Evolutionary conservation across 1,140 invertebrate genomes (phyloP).

Genomic region (Temnothorax nylanderi): DNA sequence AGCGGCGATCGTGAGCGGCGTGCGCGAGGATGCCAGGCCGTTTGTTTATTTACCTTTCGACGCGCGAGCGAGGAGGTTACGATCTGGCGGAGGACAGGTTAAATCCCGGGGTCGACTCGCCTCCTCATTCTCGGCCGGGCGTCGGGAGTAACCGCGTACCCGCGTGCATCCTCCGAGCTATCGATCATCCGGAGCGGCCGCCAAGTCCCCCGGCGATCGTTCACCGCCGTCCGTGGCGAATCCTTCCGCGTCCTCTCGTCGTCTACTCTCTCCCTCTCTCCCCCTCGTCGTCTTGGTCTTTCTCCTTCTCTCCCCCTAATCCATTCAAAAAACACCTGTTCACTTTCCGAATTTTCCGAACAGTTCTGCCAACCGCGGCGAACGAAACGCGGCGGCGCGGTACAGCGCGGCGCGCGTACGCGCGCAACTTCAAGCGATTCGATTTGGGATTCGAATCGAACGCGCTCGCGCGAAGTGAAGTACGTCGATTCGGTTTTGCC

Average conservation of each 20-base stretch:
- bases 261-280: conserved; percentile 58
- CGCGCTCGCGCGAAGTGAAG: no score
- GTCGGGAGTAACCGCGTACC: conserved; percentile 37
- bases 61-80: conserved; percentile 34
- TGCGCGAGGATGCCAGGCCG: neutral
- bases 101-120: conserved; percentile 59
- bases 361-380: conserved; percentile 85
- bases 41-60: conserved; percentile 72
- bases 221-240: conserved; percentile 66
- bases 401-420: neutral
- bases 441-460: neutral
- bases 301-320: conserved; percentile 74
- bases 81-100: conserved; percentile 33
- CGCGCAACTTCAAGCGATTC: conserved; percentile 69
- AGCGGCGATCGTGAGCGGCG: neutral
- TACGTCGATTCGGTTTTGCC: no score
- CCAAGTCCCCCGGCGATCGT: conserved; percentile 53
- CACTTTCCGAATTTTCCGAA: conserved; percentile 88
- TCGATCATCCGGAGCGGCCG: conserved; percentile 60
- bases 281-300: neutral
- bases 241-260: conserved; percentile 69
- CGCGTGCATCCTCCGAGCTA: conserved; percentile 56
- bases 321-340: conserved; percentile 90
- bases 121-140: conserved; percentile 58
- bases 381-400: conserved; percentile 19